phyloP scores from a whole-genome alignment of 2,113 vertebrate genomes.

The Galbula dea region DNA sequence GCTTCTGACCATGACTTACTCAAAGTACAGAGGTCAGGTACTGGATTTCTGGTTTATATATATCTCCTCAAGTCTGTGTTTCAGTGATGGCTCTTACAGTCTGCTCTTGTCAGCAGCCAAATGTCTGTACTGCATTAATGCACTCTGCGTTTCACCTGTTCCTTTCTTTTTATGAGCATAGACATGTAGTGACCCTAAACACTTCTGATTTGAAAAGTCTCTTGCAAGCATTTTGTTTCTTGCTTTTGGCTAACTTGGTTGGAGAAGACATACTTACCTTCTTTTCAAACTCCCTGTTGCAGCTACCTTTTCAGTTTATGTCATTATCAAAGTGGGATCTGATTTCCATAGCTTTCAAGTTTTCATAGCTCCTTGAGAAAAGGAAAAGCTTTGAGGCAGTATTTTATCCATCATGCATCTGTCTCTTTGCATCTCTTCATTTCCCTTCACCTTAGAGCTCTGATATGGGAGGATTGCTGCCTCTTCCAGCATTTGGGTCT shows the following conservation, averaged over 20 bases:
- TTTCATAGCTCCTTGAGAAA: not conserved
- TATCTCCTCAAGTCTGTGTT: not conserved
- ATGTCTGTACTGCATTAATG: not conserved
- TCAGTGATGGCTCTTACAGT: rapidly evolving
- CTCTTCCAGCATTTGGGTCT: not conserved
- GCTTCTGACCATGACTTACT: too few species aligned
- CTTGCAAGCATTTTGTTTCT: not conserved
- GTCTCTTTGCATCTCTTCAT: not conserved
- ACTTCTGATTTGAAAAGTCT: not conserved
- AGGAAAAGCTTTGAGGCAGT: not conserved
- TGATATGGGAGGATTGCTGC: not conserved
- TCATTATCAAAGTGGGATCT: not conserved
- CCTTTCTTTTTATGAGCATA: not conserved
- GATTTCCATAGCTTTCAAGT: not conserved
- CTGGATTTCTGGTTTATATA: too few species aligned
- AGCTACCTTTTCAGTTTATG: not conserved
- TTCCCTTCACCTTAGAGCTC: rapidly evolving
- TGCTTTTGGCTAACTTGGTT: not conserved
- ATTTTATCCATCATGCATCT: not conserved
- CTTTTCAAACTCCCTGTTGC: not conserved
- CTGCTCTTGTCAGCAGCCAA: not conserved
- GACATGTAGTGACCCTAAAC: not conserved
- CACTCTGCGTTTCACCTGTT: not conserved
- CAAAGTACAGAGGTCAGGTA: too few species aligned
- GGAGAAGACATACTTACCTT: not conserved